These are phyloP conservation scores for Lissonota sp. DNA, from an alignment of 2,888 invertebrate species.

Conservation along the genomic window DNA sequence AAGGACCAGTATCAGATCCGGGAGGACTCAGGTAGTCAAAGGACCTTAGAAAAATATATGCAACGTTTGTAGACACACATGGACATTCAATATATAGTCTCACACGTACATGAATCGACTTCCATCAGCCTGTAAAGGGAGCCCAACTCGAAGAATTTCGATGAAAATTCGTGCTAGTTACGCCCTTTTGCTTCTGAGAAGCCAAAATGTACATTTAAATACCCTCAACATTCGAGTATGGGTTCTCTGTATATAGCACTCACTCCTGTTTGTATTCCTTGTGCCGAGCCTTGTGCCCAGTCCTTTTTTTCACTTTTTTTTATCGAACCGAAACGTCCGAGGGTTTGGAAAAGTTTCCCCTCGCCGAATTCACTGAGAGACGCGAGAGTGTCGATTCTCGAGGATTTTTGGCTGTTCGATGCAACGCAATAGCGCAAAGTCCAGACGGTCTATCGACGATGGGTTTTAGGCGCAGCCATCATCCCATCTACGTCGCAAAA, in stretches of 20 bases:
- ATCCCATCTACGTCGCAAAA: not conserved
- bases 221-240: not conserved
- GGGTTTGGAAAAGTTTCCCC: slow-evolving; percentile 38
- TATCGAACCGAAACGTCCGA: slow-evolving; percentile 43
- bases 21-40: slow-evolving; percentile 42
- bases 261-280: slow-evolving; percentile 14
- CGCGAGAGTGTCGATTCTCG: slow-evolving; percentile 32
- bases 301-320: slow-evolving; percentile 7
- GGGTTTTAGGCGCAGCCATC: slow-evolving; percentile 55
- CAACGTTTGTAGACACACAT: not conserved
- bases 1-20: slow-evolving; percentile 36
- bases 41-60: slow-evolving; percentile 14
- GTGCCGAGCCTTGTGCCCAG: slow-evolving; percentile 19
- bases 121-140: not conserved
- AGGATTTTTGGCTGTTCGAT: slow-evolving; percentile 24
- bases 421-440: slow-evolving; percentile 5
- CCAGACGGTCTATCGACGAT: slow-evolving; percentile 21
- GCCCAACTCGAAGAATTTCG: too few species aligned
- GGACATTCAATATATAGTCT: not conserved
- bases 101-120: slow-evolving; percentile 6
- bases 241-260: not conserved
- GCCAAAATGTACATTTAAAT: not conserved
- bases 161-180: too few species aligned
- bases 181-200: too few species aligned
- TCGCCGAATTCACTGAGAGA: slow-evolving; percentile 4